phyloP scores from a whole-genome alignment of 2,113 vertebrate species.

The Paedocypris sp. region DNA sequence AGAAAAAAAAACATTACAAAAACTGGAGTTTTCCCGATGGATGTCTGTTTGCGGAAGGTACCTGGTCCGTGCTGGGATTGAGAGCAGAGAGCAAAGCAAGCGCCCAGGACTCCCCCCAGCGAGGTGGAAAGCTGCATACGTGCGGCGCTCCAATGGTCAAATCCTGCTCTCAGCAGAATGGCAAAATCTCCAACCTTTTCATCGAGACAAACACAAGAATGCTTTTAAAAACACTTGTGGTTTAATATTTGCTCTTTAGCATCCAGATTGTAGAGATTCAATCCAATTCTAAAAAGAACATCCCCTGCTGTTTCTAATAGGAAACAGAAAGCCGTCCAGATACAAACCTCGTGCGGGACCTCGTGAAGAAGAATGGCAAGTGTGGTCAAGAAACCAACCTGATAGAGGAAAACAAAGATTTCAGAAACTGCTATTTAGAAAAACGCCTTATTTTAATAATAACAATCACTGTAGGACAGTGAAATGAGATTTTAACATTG shows the following conservation, averaged over 20 bases:
- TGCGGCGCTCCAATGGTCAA: conserved; percentile 93
- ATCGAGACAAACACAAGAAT: neutral
- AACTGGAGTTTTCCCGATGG: neutral
- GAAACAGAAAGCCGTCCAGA: neutral
- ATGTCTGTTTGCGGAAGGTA: conserved; percentile 33
- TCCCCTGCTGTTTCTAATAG: too few relatives aligned
- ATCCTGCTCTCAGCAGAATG: conserved; percentile 90
- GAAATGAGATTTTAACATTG: neutral
- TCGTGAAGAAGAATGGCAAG: conserved; percentile 93
- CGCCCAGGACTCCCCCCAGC: conserved; percentile 80
- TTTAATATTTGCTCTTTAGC: too few relatives aligned
- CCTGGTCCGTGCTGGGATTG: conserved; percentile 89
- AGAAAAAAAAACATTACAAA: neutral
- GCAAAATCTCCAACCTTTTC: conserved; percentile 91
- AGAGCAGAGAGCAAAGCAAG: conserved; percentile 80
- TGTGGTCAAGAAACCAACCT: conserved; percentile 92
- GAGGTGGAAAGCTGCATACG: conserved; percentile 92
- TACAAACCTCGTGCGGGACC: conserved; percentile 92
- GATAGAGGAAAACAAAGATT: conserved; percentile 10
- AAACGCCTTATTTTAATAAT: neutral
- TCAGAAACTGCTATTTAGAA: neutral
- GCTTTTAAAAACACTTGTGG: too few relatives aligned
- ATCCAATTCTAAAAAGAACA: too few relatives aligned
- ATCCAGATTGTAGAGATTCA: too few relatives aligned
- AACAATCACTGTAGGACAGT: neutral